Base-by-base conservation (phyloP, 2,113 vertebrate species). In the Poecile atricapillus region DNA sequence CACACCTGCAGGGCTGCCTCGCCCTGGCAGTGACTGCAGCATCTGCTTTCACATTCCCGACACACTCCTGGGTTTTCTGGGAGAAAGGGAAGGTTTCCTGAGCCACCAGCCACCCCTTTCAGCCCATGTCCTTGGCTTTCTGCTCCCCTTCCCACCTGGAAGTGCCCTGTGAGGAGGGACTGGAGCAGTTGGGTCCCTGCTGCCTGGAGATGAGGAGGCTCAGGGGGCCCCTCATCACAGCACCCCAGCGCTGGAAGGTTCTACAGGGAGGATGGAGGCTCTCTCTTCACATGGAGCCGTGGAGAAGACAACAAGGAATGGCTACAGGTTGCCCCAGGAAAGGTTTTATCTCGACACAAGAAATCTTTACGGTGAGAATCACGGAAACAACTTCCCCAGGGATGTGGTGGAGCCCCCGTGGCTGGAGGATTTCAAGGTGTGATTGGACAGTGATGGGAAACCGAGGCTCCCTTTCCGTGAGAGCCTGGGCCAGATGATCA, bases 11-110 rank as follows among this genome's bases (percentile, higher is more conserved):
- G 83, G 67, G 43, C 44, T 46, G 60, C 27, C 5, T 56, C 31
- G 33, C n/a, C n/a, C 24, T 5, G 0, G 8, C 2, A 2, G 15
- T 11, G 39, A n/a, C 18, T 4, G 18, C 58, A 13, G 59, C 4
- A 0, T 18, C 76, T 41, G 21, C 9, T 62, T 17, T 39, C 31
- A 25, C 2, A 1, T 31, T 46, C 58, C 67, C 37, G 13, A 9
- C 15, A 2, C 1, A 5, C 22, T 33, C 11, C 0, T 3, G 50
- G 28, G 7, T 7, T 81, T 59, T 14, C 8, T 13, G 21, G 3
- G 5, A 37, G 20, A 41, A 52, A 18, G 7, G 8, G 10, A 21
- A 0, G 17, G 4, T 12, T 64, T 67, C 49, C 49, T 46, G 33
- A 19, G 8, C 33, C 3, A 2, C 10, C 5, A 35, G 5, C 16